Percentiles rank a stretch among this genome's conserved stretches.
These are phyloP conservation scores for Lepidochitona cinerea DNA, from an alignment of 2,888 invertebrate genomes.

Conservation along the genomic window DNA sequence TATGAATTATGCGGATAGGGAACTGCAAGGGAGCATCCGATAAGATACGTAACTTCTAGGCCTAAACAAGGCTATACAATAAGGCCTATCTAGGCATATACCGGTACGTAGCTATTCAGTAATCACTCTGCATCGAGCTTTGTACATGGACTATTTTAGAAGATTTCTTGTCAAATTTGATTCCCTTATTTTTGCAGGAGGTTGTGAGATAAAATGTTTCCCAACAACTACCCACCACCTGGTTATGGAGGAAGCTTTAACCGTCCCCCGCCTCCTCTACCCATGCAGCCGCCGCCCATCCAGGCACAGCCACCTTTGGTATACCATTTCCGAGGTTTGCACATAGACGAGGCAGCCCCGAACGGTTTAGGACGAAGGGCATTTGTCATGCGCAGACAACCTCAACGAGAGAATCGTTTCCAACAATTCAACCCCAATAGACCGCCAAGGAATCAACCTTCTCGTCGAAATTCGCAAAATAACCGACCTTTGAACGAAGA, in stretches of 20 bases:
- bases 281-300: not conserved
- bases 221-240: not conserved
- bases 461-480: not conserved
- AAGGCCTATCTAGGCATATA: too few species aligned
- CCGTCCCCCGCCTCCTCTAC: too few species aligned
- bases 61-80: too few species aligned
- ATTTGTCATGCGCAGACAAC: not conserved
- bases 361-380: not conserved
- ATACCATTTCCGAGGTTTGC: not conserved
- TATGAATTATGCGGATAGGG: too few species aligned
- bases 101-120: too few species aligned
- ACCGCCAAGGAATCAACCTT: not conserved
- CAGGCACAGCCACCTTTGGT: not conserved
- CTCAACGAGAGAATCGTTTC: not conserved
- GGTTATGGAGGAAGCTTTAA: not conserved
- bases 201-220: not conserved
- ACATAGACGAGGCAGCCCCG: not conserved
- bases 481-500: not conserved
- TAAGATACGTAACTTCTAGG: too few species aligned
- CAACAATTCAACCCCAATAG: not conserved
- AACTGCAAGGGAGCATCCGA: too few species aligned
- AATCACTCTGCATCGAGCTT: too few species aligned
- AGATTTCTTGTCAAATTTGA: too few species aligned
- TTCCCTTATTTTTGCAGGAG: too few species aligned
- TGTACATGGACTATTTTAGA: too few species aligned